Evolutionary conservation across 2,888 invertebrate genomes (phyloP), one percentile per base, ranked within the genome.

Genomic region (Dolichomitus sp.): DNA sequence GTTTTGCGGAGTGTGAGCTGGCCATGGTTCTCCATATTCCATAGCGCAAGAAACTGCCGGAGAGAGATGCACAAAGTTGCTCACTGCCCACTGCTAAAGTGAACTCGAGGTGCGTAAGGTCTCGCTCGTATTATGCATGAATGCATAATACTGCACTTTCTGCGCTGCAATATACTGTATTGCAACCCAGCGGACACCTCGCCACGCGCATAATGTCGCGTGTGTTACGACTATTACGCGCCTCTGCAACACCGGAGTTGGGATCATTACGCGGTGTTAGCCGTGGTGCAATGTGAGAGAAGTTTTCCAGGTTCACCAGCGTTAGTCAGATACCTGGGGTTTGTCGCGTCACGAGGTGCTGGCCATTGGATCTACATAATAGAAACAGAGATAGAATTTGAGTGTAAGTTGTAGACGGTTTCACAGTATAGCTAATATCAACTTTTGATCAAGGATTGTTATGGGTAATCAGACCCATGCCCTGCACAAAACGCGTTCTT

Each of bases 151-250:
- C 61, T 45, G 69, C 45, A n/a, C 68, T 80, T 78, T 52, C 65
- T 65, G 63, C 72, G 45, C 48, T n/a, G 50, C 65, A 17, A 54
- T 63, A 42, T 65, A 65, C 19, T 12, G 19, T 17, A 17, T 40
- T 40, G 48, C 17, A n/a, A 40, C 27, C 30, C 48, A 30, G 42
- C 66, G 37, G 27, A 61, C 12, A 59, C 42, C 48, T 70, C 52
- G 72, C 52, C 72, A 70, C 79, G 86, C 84, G 86, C 87, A 89
- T 88, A 90, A 90, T 87, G 88, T 89, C 88, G 85, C 86, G 88
- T 88, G 86, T 89, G 86, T 86, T 86, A 84, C 84, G 88, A 86
- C 85, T 87, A 86, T 85, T 84, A 80, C 76, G 84, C 82, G 80
- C 40, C 66, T 63, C 6, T 37, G 59, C 33, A 61, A 14, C n/a